Percentiles rank a stretch among this genome's conserved stretches.
Conservation (phyloP, 1,140 invertebrate genomes). For the Eumaeus atala region DNA sequence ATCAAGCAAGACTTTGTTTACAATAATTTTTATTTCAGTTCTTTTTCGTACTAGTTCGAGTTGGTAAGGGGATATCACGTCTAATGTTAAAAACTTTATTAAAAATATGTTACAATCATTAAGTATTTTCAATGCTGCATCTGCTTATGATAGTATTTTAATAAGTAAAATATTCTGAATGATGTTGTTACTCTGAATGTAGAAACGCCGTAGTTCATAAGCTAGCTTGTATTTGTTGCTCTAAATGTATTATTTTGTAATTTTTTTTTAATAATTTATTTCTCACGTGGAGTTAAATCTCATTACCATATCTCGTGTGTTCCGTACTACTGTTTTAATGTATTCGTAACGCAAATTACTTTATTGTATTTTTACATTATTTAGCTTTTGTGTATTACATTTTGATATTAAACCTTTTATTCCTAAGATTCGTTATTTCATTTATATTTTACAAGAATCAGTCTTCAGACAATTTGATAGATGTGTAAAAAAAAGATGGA, state of each 20-base stretch:
- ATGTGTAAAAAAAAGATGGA: no score
- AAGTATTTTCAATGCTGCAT: not conserved
- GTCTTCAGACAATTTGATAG: no score
- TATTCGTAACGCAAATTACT: not conserved
- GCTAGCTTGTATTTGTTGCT: not conserved
- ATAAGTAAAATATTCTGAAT: not conserved
- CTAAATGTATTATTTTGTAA: not conserved
- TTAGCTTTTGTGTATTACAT: slow-evolving; percentile 9
- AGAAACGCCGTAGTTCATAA: slow-evolving; percentile 2
- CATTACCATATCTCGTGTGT: not conserved
- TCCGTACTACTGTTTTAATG: not conserved
- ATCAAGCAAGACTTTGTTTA: no score
- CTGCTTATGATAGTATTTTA: slow-evolving; percentile 4
- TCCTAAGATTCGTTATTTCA: not conserved
- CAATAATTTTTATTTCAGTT: no score
- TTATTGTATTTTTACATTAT: slow-evolving; percentile 5
- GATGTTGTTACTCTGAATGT: not conserved
- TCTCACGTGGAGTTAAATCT: slow-evolving; percentile 1
- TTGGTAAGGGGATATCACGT: no score
- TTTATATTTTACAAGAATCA: slow-evolving; percentile 20
- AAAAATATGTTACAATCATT: no score
- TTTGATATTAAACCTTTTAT: slow-evolving; percentile 9
- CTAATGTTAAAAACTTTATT: no score
- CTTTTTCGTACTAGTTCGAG: no score
- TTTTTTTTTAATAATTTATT: no score